phyloP scores from a whole-genome alignment of 2,888 invertebrate species.

The Dynastes maya region DNA sequence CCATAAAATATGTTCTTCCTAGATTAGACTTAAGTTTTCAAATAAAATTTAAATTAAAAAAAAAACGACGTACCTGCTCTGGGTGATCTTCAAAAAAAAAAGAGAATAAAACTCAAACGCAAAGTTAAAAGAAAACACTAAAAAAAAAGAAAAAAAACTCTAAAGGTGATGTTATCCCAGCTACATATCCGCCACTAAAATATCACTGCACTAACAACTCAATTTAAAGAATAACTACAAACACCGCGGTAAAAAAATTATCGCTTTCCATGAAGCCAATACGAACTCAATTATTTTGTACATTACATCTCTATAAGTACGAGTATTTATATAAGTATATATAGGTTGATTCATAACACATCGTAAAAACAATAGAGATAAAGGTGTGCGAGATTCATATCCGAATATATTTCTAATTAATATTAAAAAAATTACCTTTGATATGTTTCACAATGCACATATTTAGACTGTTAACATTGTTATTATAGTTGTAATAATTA shows the following conservation, averaged over 20 bases:
- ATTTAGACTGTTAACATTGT: neutral
- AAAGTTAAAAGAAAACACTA: constrained; percentile 6
- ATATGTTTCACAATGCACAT: neutral
- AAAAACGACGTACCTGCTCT: no score
- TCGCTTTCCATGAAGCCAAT: constrained; percentile 26
- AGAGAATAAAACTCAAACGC: no score
- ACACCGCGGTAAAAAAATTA: constrained; percentile 29
- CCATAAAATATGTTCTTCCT: no score
- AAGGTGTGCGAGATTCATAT: neutral
- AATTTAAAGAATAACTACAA: constrained; percentile 25
- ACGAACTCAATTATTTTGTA: constrained; percentile 35
- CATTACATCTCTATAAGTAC: constrained; percentile 20
- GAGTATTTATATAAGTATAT: constrained; percentile 12
- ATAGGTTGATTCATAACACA: constrained; percentile 11
- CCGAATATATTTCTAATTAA: neutral
- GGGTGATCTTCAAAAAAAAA: no score
- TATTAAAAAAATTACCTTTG: neutral
- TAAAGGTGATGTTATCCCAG: constrained; percentile 10
- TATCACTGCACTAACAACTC: constrained; percentile 18
- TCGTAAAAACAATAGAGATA: constrained; percentile 5
- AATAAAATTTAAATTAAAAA: no score
- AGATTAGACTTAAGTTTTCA: no score
- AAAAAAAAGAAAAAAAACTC: constrained; percentile 6
- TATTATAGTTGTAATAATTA: no score
- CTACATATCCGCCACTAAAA: constrained; percentile 37